Conservation (phyloP, 2,797 vertebrate species). For the Crocidura indochinensis region DNA sequence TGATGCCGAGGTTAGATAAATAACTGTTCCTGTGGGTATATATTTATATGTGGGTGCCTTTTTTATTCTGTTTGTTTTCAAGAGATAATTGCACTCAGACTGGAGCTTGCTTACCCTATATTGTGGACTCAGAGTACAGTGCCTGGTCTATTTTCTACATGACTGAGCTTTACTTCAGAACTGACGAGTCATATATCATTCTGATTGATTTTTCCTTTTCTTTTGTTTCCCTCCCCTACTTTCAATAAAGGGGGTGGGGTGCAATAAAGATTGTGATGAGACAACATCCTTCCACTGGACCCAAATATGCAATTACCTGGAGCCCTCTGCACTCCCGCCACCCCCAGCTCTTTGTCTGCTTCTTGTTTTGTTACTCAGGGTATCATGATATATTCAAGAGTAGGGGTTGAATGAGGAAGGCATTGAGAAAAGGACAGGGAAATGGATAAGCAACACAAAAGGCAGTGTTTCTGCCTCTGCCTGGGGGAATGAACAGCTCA, state of each 20-base stretch:
- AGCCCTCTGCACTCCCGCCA: not conserved
- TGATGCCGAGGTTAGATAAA: conserved; percentile 35
- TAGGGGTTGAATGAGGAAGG: not conserved
- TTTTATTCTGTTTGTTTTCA: conserved; percentile 71
- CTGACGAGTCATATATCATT: conserved; percentile 91
- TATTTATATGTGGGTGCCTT: not conserved
- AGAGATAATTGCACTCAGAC: conserved; percentile 89
- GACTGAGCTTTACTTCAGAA: conserved; percentile 93
- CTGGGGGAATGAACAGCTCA: not conserved
- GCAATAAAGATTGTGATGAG: conserved; percentile 85
- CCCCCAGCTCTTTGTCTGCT: not conserved
- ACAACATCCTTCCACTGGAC: conserved; percentile 72
- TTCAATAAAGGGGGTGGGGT: conserved; percentile 37
- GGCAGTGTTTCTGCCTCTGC: not conserved
- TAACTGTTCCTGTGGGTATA: not conserved
- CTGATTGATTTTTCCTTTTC: conserved; percentile 91
- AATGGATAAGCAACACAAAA: not conserved
- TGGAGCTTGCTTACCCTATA: conserved; percentile 88
- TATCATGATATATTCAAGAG: conserved; percentile 19
- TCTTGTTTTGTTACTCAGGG: conserved; percentile 55
- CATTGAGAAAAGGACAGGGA: not conserved
- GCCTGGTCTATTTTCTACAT: conserved; percentile 95
- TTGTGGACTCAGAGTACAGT: conserved; percentile 91
- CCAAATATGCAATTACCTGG: conserved; percentile 69
- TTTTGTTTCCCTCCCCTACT: not conserved